A percentile compares a stretch with the other conserved stretches of the same genome.
Conservation (phyloP, 2,797 vertebrate genomes). For the Momotus momota region DNA sequence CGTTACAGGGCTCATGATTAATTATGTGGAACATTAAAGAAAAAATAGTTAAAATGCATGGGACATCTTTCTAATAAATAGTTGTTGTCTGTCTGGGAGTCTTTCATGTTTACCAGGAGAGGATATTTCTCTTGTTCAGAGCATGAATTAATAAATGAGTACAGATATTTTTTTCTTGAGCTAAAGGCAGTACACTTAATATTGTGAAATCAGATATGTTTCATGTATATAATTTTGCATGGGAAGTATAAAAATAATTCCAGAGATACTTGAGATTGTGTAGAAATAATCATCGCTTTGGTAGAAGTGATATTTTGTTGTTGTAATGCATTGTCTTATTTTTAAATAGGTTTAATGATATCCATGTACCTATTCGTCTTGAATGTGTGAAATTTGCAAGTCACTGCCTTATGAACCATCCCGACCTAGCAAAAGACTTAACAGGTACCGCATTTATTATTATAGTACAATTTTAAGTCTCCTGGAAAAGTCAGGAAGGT, state of each 20-base stretch:
- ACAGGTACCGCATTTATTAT: constrained; percentile 85
- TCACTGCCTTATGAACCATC: constrained; percentile 98
- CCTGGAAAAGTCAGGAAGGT: background rate
- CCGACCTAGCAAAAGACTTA: constrained; percentile 96
- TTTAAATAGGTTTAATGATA: constrained; percentile 93
- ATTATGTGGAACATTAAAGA: background rate
- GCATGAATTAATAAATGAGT: background rate
- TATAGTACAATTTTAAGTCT: background rate
- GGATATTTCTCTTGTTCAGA: background rate
- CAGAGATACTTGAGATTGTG: background rate
- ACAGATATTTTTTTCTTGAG: background rate
- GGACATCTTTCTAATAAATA: background rate
- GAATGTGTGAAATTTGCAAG: constrained; percentile 99
- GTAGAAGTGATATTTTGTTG: background rate
- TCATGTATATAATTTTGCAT: background rate
- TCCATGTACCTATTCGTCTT: constrained; percentile 96
- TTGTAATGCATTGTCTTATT: constrained; percentile 37
- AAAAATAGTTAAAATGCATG: background rate
- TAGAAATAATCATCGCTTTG: background rate
- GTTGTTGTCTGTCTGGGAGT: background rate
- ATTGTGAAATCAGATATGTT: background rate
- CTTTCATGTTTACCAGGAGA: background rate
- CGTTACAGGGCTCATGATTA: background rate
- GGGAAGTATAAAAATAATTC: background rate
- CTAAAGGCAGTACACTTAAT: background rate